Conservation (phyloP, 1,140 invertebrate species). For the Triops longicaudatus region DNA sequence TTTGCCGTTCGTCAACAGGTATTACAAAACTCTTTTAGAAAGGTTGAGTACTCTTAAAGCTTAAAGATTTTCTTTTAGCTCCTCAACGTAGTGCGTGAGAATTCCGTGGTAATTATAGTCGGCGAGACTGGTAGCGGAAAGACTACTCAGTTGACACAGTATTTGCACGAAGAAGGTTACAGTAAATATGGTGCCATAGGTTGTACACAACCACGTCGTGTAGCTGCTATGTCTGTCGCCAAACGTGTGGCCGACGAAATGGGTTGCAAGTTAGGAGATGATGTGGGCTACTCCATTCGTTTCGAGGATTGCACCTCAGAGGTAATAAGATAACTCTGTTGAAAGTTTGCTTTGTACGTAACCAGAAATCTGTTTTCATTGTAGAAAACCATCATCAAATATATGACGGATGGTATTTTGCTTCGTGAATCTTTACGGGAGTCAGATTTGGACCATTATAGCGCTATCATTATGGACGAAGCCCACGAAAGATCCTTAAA, state of each 20-base stretch:
- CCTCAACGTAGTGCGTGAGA: slow-evolving; percentile 87
- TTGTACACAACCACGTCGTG: slow-evolving; percentile 85
- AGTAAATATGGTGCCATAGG: slow-evolving; percentile 72
- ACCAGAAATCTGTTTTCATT: slow-evolving; percentile 32
- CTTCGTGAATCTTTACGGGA: slow-evolving; percentile 89
- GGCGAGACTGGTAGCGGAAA: slow-evolving; percentile 99
- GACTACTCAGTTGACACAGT: slow-evolving; percentile 98
- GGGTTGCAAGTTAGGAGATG: slow-evolving; percentile 75
- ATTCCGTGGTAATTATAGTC: slow-evolving; percentile 90
- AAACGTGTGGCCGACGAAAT: slow-evolving; percentile 99
- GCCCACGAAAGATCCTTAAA: slow-evolving; percentile 95
- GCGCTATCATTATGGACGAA: slow-evolving; percentile 98
- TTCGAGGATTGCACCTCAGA: slow-evolving; percentile 99
- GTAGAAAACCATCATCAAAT: slow-evolving; percentile 87
- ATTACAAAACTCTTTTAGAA: background rate
- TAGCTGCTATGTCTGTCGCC: slow-evolving; percentile 98
- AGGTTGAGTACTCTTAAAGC: background rate
- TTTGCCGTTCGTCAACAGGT: slow-evolving; percentile 90
- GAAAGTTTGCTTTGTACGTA: too few species aligned
- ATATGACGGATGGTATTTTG: slow-evolving; percentile 99
- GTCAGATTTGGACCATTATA: slow-evolving; percentile 90
- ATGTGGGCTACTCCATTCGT: slow-evolving; percentile 97
- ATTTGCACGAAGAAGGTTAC: slow-evolving; percentile 88
- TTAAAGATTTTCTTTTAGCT: slow-evolving; percentile 41
- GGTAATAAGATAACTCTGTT: slow-evolving; percentile 40